Conservation (phyloP, 2,113 vertebrate genomes). For the human (Homo sapiens) region GRCh38 chr4:25644001-25644500, state of each 20-base stretch:
- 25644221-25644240: background rate
- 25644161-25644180: background rate
- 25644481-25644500: background rate
- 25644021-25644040: background rate
- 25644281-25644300: background rate
- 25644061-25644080: background rate
- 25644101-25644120: background rate
- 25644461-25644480: background rate
- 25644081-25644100: background rate
- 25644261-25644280: background rate
- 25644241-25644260: background rate
- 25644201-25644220: background rate
- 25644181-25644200: background rate
- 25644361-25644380: background rate
- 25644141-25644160: background rate
- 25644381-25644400: background rate
- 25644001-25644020: too few relatives aligned
- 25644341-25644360: background rate
- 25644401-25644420: background rate
- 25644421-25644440: background rate
- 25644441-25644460: background rate
- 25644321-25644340: background rate
- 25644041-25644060: too few relatives aligned
- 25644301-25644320: background rate
- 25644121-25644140: background rate